Evolutionary conservation across 1,140 invertebrate species (phyloP), one percentile per base, ranked within the genome.

Genomic region (Solen grandis): DNA sequence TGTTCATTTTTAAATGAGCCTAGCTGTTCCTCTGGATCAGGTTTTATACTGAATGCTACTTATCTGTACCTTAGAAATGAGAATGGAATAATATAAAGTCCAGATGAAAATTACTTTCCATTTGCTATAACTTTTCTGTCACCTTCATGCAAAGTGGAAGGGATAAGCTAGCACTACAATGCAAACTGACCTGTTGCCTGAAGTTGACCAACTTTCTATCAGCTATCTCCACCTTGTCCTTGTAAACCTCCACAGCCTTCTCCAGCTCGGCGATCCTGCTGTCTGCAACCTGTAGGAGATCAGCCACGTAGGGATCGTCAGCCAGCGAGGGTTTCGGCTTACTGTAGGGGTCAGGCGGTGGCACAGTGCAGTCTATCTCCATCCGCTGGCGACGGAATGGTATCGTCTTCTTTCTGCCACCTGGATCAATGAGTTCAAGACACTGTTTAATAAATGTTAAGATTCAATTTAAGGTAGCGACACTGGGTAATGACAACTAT

Each of bases 341-440:
- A 57, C 72, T 80, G 10, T 83, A 75, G 3, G 78, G 75, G 55
- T 86, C 83, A 31, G 85, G 59, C 14, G 84, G 82, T 1, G 91
- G 91, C 22, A 92, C 80, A 50, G 86, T 86, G 29, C 78, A 85
- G 82, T 93, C 92, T 35, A 92, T 90, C 54, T 92, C 90, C 89
- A 93, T 91, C 2, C 91, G 86, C 81, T 93, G 91, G 25, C 91
- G 84, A 33, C 92, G 82, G 79, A 92, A 93, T 27, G 92, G 91
- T 75, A 92, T 90, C 13, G 72, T 87, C 80, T 92, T 92, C 84
- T 91, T 92, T 79, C 85, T 90, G n/a, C 90, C 92, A 69, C 88
- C 90, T 92, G 77, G 27, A 84, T n/a, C n/a, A n/a, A n/a, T n/a
- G n/a, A n/a, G n/a, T n/a, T 81, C 73, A 27, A n/a, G n/a, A n/a